phyloP scores from a whole-genome alignment of 2,888 invertebrate species.

The Malthinus flaveolus region DNA sequence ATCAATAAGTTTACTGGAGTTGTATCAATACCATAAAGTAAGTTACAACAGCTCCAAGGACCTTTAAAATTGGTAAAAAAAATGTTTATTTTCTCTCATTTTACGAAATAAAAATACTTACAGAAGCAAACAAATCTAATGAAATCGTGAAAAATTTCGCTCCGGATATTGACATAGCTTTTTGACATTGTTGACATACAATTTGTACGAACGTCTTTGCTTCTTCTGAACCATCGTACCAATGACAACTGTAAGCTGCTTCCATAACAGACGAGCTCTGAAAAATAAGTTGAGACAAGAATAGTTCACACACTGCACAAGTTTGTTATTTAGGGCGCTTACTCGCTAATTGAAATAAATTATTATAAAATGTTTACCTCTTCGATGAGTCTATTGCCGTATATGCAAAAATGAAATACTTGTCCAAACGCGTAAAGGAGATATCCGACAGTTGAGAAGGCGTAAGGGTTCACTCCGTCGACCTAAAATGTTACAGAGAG shows the following conservation, averaged over 20 bases:
- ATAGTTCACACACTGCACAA: not conserved
- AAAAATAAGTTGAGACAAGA: not conserved
- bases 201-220: conserved; percentile 90
- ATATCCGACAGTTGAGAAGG: conserved; percentile 78
- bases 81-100: not conserved
- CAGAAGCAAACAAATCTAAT: conserved; percentile 84
- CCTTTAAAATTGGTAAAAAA: conserved; percentile 57
- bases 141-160: conserved; percentile 90
- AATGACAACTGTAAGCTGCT: conserved; percentile 87
- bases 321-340: not conserved
- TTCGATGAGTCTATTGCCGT: conserved; percentile 84
- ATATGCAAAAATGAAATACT: conserved; percentile 86
- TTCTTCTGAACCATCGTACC: conserved; percentile 89
- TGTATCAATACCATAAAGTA: conserved; percentile 93
- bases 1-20: conserved; percentile 65
- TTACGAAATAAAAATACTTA: conserved; percentile 54
- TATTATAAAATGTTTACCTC: too few relatives aligned
- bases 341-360: not conserved
- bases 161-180: conserved; percentile 85
- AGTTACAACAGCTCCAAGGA: conserved; percentile 84
- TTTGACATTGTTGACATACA: conserved; percentile 88
- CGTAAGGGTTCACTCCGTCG: conserved; percentile 74
- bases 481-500: conserved; percentile 57
- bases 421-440: conserved; percentile 79
- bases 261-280: conserved; percentile 91